Evolutionary conservation across 2,888 invertebrate genomes (phyloP).

Genomic region (Nephrocerus scutellatus): DNA sequence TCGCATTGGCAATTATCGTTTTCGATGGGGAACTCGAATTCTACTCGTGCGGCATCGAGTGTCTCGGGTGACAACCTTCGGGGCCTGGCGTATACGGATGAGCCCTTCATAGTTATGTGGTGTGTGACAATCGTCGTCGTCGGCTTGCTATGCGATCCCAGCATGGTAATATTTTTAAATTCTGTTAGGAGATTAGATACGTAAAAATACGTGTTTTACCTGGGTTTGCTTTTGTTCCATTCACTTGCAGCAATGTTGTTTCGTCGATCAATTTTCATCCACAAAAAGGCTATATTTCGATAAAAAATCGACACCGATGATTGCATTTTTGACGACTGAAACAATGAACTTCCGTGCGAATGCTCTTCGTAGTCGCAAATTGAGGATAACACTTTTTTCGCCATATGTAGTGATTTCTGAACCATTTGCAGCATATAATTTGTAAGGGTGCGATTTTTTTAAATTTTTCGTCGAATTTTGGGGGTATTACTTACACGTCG

Average conservation of each 20-base stretch:
- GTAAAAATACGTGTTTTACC: too few species aligned
- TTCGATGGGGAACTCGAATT: conserved; percentile 9
- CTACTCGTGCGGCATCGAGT: conserved; percentile 16
- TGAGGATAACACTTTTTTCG: conserved; percentile 1
- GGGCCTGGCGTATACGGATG: too few species aligned
- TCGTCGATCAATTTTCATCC: too few species aligned
- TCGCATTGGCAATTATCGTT: too few species aligned
- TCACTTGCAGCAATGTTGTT: too few species aligned
- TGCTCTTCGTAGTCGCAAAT: conserved; percentile 3
- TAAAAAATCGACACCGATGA: not conserved
- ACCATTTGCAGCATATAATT: conserved; percentile 10
- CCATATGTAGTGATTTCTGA: conserved; percentile 6
- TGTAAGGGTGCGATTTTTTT: not conserved
- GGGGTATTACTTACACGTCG: conserved; percentile 11
- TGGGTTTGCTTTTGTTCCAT: too few species aligned
- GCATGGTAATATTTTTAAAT: too few species aligned
- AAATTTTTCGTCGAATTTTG: not conserved
- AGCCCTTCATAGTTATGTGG: too few species aligned
- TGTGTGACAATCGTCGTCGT: too few species aligned
- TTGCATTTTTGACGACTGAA: not conserved
- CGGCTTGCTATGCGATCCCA: too few species aligned
- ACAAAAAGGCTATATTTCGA: not conserved
- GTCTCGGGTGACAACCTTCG: too few species aligned
- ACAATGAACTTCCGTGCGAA: conserved; percentile 6
- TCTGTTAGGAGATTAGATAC: too few species aligned